These are phyloP conservation scores for Musca domestica DNA, from an alignment of 1,140 invertebrate genomes.

Conservation along the genomic window DNA sequence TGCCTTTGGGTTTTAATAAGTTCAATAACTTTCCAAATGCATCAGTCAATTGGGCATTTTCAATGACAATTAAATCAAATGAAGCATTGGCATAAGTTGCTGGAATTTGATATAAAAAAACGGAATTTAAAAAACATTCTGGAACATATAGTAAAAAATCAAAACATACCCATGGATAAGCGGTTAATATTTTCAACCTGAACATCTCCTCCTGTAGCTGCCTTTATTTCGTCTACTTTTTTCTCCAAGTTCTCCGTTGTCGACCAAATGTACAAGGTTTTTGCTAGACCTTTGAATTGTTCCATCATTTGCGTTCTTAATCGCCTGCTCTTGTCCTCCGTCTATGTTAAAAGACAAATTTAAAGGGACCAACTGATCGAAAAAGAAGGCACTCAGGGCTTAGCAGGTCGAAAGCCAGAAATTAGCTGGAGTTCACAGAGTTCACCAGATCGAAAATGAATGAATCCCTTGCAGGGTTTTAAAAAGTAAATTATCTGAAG, in stretches of 20 bases:
- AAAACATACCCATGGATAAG: conserved; percentile 43
- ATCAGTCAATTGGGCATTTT: conserved; percentile 56
- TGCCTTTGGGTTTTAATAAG: conserved; percentile 62
- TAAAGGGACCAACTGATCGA: too few species aligned
- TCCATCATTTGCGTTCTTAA: conserved; percentile 36
- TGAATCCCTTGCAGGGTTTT: too few species aligned
- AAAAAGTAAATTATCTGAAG: too few species aligned
- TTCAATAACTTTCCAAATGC: conserved; percentile 59
- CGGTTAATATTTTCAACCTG: conserved; percentile 49
- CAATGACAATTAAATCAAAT: conserved; percentile 62
- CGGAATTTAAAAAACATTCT: background rate
- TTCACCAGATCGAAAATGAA: too few species aligned
- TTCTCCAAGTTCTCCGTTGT: conserved; percentile 39
- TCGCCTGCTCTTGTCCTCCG: too few species aligned
- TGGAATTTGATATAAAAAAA: conserved; percentile 38
- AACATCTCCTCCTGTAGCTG: conserved; percentile 43
- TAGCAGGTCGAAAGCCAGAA: too few species aligned
- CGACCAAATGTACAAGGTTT: conserved; percentile 47
- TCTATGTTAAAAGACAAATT: too few species aligned
- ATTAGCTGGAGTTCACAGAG: too few species aligned
- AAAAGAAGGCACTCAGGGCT: too few species aligned
- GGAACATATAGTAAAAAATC: background rate
- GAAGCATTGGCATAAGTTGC: conserved; percentile 58
- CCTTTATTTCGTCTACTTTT: conserved; percentile 37
- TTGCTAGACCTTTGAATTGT: conserved; percentile 42